Percentiles rank a stretch among this genome's conserved stretches.
phyloP scores from a whole-genome alignment of 2,888 invertebrate species.

The Eledone cirrhosa region DNA sequence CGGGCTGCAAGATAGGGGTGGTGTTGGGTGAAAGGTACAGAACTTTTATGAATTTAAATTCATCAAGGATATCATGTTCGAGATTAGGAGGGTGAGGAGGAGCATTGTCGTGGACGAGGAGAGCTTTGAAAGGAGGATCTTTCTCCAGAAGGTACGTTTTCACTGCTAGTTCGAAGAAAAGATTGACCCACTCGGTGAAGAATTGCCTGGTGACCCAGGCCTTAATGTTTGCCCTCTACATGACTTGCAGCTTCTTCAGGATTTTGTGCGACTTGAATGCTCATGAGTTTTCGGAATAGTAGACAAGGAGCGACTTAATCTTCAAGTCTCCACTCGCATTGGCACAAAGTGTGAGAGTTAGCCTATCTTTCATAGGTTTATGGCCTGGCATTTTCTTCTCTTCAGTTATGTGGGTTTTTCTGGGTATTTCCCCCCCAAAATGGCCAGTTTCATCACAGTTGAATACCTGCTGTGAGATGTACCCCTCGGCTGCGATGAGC shows the following conservation, averaged over 20 bases:
- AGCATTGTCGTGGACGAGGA: neutral
- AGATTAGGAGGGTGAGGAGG: neutral
- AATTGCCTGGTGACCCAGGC: no score
- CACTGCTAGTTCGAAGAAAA: neutral
- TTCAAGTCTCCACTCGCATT: no score
- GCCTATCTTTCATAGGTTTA: no score
- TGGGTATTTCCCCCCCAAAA: neutral
- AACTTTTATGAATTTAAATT: neutral
- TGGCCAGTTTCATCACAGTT: no score
- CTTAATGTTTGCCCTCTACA: neutral
- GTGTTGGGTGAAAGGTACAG: neutral
- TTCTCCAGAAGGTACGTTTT: neutral
- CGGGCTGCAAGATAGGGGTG: neutral
- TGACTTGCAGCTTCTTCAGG: neutral
- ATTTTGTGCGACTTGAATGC: neutral
- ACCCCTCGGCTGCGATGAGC: neutral
- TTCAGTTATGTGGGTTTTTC: neutral
- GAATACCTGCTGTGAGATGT: no score
- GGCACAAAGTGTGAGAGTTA: no score
- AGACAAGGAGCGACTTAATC: no score
- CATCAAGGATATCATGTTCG: neutral
- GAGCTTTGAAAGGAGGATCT: neutral
- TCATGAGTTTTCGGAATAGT: neutral
- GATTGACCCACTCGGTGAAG: neutral
- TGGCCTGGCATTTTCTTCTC: no score